A percentile compares a stretch with the other conserved stretches of the same genome.
Conservation (phyloP, 1,140 invertebrate genomes). For the Nasonia vitripennis region DNA sequence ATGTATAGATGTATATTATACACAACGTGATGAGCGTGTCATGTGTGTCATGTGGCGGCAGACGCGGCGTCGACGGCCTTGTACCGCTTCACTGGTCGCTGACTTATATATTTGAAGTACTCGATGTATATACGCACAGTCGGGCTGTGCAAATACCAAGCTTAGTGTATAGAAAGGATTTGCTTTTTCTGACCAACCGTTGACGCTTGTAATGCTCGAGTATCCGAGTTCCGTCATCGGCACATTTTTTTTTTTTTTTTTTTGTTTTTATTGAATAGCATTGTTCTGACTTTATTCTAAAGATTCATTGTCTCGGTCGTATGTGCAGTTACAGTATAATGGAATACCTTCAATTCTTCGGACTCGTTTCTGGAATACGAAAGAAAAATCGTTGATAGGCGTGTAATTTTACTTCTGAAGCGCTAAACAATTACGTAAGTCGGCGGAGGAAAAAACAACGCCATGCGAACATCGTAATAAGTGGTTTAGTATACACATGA, state of each 20-base stretch:
- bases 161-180: not conserved
- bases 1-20: not conserved
- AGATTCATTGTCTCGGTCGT: not conserved
- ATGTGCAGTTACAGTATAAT: not conserved
- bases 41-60: not conserved
- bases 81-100: not conserved
- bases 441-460: not conserved
- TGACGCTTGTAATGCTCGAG: not conserved
- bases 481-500: not conserved
- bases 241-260: not conserved
- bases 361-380: no score
- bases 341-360: not conserved
- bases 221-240: not conserved
- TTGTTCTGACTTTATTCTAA: not conserved
- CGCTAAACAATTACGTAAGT: not conserved
- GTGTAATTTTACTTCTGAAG: not conserved
- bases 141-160: not conserved
- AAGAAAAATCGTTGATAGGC: no score
- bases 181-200: not conserved
- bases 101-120: slow-evolving; percentile 3
- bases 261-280: not conserved
- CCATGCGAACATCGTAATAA: slow-evolving; percentile 4
- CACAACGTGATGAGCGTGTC: not conserved
- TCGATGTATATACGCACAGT: not conserved
- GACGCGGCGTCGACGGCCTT: not conserved